Evolutionary conservation across 1,140 invertebrate genomes (phyloP), one percentile per base, ranked within the genome.

Genomic region (Pollicipes pollicipes): DNA sequence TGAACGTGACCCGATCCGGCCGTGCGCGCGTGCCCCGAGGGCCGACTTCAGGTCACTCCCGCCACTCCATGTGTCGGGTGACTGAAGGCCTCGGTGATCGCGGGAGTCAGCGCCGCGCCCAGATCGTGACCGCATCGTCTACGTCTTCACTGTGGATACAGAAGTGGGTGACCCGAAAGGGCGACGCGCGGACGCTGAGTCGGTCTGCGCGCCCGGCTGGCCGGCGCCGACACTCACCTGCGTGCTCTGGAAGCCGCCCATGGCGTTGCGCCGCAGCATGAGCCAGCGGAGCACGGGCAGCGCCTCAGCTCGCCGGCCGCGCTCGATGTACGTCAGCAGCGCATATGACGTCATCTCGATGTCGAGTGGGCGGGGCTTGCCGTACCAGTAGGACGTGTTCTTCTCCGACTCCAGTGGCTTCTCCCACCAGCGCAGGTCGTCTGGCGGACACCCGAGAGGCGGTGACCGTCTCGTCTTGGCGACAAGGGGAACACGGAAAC

Each of bases 281-380:
- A 98, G 81, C 89, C 91, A 96, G 66, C 87, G 86, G 72, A 93
- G 86, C 27, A 95, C 84, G 0, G 92, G 88, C 27, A 92, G 78
- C 0, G 88, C 85, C 74, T 91, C 87, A 31, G 84, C 80, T 30
- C 86, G 77, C 1, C 89, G 81, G 72, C 86, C 86, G 73, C 85
- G 82, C 67, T 83, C 82, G 0, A 90, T 76, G 76, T 91, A 85
- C 0, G 85, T 85, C 1, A 88, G 78, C 13, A 91, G 79, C 0
- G 86, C 90, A 81, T 95, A 97, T 0, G 91, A 85, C 0, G 92
- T 91, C 79, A 92, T 92, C 78, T 92, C 88, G n/a, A 95, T 86
- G 74, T 93, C 90, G 3, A 90, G 83, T 24, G 88, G 88, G 66
- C 87, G 84, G 8, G 88, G 85, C 66, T 86, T 76, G 31, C 81